Percentiles rank a stretch among this genome's conserved stretches.
Conservation (phyloP, 2,113 vertebrate genomes). For the Vicugna pacos region DNA sequence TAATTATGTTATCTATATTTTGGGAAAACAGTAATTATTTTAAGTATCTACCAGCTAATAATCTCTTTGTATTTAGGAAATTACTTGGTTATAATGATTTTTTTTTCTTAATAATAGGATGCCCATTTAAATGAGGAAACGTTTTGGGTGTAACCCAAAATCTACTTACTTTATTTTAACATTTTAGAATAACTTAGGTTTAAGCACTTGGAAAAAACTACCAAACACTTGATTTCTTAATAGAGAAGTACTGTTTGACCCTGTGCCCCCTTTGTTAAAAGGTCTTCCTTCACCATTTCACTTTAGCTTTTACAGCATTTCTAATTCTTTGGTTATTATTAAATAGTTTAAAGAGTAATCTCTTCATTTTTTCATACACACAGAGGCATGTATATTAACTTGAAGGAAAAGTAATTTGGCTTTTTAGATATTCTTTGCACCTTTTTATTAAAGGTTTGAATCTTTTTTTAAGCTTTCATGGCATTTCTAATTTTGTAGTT, state of each 20-base stretch:
- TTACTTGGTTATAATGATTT: conserved; percentile 41
- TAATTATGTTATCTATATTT: conserved; percentile 41
- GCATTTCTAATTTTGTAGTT: background rate
- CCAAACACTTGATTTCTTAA: conserved; percentile 28
- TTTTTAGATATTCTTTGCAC: background rate
- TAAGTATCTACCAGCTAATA: conserved; percentile 43
- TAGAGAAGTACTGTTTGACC: background rate
- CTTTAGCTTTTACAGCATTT: conserved; percentile 25
- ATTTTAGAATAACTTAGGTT: conserved; percentile 61
- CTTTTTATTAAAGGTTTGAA: background rate
- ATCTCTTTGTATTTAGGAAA: conserved; percentile 50
- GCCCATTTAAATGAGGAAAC: conserved; percentile 57
- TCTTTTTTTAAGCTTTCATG: background rate
- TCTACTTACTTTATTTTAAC: conserved; percentile 41
- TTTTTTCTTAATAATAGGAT: conserved; percentile 56
- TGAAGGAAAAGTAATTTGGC: background rate
- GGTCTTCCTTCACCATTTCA: background rate
- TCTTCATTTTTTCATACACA: background rate
- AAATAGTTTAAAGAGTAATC: conserved; percentile 13
- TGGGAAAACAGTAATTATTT: conserved; percentile 59
- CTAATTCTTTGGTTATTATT: conserved; percentile 43
- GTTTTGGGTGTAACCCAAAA: conserved; percentile 51
- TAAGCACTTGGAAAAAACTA: conserved; percentile 14
- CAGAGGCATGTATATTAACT: background rate
- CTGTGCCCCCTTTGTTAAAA: background rate